phyloP scores from a whole-genome alignment of 2,888 invertebrate species.

The Allolobophora icterica region DNA sequence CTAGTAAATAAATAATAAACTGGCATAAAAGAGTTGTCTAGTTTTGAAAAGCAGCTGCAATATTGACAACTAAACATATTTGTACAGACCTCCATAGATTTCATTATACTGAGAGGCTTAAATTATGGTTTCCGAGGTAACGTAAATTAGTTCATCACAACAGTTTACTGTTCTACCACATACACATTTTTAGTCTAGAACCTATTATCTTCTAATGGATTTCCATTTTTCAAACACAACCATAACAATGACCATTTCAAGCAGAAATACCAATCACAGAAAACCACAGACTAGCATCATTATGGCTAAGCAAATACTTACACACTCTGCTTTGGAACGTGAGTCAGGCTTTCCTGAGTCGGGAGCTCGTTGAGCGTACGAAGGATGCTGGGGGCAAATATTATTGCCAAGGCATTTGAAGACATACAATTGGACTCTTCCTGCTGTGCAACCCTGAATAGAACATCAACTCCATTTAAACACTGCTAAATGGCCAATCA shows the following conservation, averaged over 20 bases:
- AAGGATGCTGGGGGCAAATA: conserved; percentile 92
- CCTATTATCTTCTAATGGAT: background rate
- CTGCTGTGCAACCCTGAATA: conserved; percentile 77
- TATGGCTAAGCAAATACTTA: conserved; percentile 52
- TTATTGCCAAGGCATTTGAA: conserved; percentile 86
- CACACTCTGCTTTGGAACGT: conserved; percentile 86
- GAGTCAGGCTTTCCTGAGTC: conserved; percentile 88
- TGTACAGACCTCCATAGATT: background rate
- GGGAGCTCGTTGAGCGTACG: conserved; percentile 85
- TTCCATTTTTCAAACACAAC: background rate
- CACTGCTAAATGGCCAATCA: background rate
- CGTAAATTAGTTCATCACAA: background rate
- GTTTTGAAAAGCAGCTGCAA: background rate
- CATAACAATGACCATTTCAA: background rate
- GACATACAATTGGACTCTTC: conserved; percentile 91
- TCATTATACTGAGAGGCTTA: background rate
- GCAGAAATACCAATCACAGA: background rate
- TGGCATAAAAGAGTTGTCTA: conserved; percentile 19
- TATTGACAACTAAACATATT: too few relatives aligned
- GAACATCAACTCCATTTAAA: background rate
- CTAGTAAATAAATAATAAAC: background rate
- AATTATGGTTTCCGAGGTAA: background rate
- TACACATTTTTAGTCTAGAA: background rate
- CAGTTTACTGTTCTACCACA: background rate
- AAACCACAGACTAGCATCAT: background rate